Conservation (phyloP, 2,797 vertebrate species). For the Champsocephalus gunnari region DNA sequence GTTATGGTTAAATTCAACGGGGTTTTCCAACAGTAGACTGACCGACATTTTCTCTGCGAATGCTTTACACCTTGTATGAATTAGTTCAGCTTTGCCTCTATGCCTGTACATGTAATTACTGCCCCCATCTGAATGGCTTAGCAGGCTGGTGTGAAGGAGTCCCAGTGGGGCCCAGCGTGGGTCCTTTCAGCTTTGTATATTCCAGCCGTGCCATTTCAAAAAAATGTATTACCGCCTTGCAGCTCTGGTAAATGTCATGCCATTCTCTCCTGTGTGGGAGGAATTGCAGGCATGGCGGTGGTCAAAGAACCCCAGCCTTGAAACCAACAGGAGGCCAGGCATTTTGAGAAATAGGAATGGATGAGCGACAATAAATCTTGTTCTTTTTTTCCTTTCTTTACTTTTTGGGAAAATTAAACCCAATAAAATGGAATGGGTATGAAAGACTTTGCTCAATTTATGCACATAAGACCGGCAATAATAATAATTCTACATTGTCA, state of each 20-base stretch:
- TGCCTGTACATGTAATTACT: slow-evolving; percentile 84
- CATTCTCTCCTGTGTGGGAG: slow-evolving; percentile 82
- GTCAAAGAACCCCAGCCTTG: slow-evolving; percentile 74
- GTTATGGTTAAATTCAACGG: slow-evolving; percentile 50
- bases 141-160: slow-evolving; percentile 78
- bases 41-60: slow-evolving; percentile 64
- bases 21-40: slow-evolving; percentile 60
- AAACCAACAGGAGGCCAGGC: slow-evolving; percentile 71
- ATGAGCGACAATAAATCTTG: slow-evolving; percentile 66
- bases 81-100: slow-evolving; percentile 80
- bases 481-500: not conserved
- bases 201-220: slow-evolving; percentile 81
- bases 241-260: slow-evolving; percentile 85
- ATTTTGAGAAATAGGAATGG: slow-evolving; percentile 66
- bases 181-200: slow-evolving; percentile 83
- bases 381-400: slow-evolving; percentile 36
- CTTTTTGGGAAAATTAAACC: not conserved
- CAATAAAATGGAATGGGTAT: slow-evolving; percentile 16
- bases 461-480: not conserved
- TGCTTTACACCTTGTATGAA: slow-evolving; percentile 81
- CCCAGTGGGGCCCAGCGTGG: slow-evolving; percentile 82
- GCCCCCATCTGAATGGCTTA: slow-evolving; percentile 82
- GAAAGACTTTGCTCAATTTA: slow-evolving; percentile 14
- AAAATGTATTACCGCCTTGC: slow-evolving; percentile 79
- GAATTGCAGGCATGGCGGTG: slow-evolving; percentile 72